phyloP scores from a whole-genome alignment of 1,140 invertebrate genomes.

The Cardiocondyla obscurior region DNA sequence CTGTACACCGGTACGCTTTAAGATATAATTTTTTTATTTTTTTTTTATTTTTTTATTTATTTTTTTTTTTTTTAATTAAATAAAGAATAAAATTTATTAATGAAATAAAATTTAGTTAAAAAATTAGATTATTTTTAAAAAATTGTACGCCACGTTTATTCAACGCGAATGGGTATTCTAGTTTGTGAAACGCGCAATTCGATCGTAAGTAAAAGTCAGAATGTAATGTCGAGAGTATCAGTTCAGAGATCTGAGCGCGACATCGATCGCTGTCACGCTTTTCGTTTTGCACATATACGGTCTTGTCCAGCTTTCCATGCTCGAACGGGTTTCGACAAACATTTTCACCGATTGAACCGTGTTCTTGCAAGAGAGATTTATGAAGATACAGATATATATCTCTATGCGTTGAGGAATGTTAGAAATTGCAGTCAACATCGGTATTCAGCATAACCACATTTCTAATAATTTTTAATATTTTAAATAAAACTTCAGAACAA shows the following conservation, averaged over 20 bases:
- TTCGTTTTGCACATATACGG: slow-evolving; percentile 45
- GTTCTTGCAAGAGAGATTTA: slow-evolving; percentile 42
- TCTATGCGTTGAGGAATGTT: neutral
- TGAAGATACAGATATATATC: neutral
- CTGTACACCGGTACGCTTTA: slow-evolving; percentile 74
- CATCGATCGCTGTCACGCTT: neutral
- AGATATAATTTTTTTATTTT: neutral
- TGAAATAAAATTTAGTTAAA: neutral
- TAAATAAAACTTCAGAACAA: no score
- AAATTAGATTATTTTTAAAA: no score
- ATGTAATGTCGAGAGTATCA: neutral
- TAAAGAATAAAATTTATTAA: neutral
- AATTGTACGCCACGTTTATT: no score
- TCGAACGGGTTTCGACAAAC: slow-evolving; percentile 37
- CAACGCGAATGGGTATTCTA: neutral
- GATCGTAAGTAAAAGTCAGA: slow-evolving; percentile 37
- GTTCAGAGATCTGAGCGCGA: neutral
- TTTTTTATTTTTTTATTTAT: no score
- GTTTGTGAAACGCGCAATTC: neutral
- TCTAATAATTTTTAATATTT: neutral
- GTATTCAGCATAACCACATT: neutral
- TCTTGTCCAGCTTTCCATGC: slow-evolving; percentile 28
- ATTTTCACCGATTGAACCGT: slow-evolving; percentile 42
- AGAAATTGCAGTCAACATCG: neutral
- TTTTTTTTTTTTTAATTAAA: neutral